A percentile compares a stretch with the other conserved stretches of the same genome.
Conservation (phyloP, 2,888 invertebrate genomes). For the Limnephilus lunatus region DNA sequence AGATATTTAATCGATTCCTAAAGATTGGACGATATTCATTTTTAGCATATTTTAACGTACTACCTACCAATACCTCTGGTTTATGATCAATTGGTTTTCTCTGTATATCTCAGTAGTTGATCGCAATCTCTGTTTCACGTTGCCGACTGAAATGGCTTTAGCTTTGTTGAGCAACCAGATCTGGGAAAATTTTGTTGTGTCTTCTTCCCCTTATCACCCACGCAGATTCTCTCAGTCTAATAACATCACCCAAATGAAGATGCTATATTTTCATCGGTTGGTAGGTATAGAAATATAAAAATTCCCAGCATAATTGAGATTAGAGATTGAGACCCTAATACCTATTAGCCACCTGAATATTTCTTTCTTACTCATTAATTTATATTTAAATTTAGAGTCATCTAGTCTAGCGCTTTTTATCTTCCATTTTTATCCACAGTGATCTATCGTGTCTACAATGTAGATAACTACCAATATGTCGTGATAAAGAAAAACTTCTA, state of each 20-base stretch:
- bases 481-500: background rate
- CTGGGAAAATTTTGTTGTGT: too few species aligned
- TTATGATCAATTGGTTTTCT: too few species aligned
- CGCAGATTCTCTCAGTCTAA: background rate
- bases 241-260: too few species aligned
- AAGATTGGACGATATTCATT: background rate
- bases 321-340: too few species aligned
- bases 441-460: background rate
- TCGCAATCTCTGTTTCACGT: too few species aligned
- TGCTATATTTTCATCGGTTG: too few species aligned
- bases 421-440: background rate
- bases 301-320: too few species aligned
- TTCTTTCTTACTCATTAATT: background rate
- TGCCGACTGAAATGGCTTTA: too few species aligned
- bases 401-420: background rate
- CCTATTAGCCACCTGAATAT: too few species aligned
- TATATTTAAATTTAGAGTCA: background rate
- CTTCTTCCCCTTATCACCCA: background rate
- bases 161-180: too few species aligned
- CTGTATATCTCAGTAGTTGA: too few species aligned
- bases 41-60: background rate
- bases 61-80: background rate
- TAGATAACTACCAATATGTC: background rate
- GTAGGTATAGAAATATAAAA: too few species aligned
- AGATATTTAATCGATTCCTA: background rate